phyloP scores from a whole-genome alignment of 2,888 invertebrate genomes.

The Megalurothrips usitatus region DNA sequence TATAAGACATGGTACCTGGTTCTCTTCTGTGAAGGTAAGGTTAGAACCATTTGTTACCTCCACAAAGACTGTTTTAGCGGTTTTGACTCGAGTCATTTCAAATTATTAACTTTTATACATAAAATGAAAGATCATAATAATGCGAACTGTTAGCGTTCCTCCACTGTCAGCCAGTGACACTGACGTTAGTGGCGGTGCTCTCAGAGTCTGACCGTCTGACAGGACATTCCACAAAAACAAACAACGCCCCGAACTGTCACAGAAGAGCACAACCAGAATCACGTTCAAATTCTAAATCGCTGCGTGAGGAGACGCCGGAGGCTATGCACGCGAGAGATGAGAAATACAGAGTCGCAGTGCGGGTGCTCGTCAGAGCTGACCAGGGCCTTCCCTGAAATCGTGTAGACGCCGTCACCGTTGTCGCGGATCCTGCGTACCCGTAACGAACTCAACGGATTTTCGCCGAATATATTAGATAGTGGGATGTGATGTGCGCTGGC shows the following conservation, averaged over 20 bases:
- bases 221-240: background rate
- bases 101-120: background rate
- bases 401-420: too few species aligned
- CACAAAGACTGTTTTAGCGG: background rate
- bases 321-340: too few species aligned
- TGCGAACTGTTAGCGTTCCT: background rate
- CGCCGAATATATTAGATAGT: too few species aligned
- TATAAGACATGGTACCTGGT: background rate
- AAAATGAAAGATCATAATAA: background rate
- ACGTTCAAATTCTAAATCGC: too few species aligned
- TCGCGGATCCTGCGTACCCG: too few species aligned
- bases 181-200: background rate
- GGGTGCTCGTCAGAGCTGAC: too few species aligned
- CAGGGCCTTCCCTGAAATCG: too few species aligned
- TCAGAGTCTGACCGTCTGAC: background rate
- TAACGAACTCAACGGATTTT: too few species aligned
- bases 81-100: background rate
- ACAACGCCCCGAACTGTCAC: background rate
- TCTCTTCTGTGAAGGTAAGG: background rate
- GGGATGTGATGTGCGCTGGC: too few species aligned
- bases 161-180: background rate
- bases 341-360: too few species aligned
- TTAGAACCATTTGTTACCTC: slow-evolving; percentile 4
- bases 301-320: too few species aligned
- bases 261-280: background rate